Evolutionary conservation across 2,797 vertebrate species (phyloP).

Genomic region (Euphonia xanthogaster): DNA sequence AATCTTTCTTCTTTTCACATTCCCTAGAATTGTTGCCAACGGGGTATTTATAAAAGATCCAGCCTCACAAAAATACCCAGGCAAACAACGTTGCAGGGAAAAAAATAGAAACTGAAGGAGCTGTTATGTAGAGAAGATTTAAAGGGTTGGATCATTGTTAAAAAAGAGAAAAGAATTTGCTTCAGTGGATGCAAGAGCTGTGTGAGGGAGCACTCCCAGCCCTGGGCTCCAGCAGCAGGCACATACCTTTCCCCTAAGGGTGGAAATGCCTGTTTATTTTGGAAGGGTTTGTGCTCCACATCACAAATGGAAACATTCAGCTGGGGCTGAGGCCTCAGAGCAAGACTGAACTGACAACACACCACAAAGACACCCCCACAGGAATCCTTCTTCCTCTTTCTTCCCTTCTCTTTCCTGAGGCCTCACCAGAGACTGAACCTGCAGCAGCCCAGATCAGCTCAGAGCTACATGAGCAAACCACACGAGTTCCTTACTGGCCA

Average conservation of each 20-base stretch:
- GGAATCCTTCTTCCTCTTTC: conserved; percentile 53
- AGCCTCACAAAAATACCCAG: not conserved
- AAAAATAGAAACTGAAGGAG: not conserved
- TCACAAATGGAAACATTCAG: conserved; percentile 45
- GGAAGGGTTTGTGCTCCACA: conserved; percentile 20
- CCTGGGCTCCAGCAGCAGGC: not conserved
- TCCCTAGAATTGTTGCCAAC: conserved; percentile 7
- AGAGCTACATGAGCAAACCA: not conserved
- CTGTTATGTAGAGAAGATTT: not conserved
- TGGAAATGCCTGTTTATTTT: conserved; percentile 33
- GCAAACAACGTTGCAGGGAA: not conserved
- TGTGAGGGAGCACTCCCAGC: not conserved
- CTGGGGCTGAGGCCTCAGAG: not conserved
- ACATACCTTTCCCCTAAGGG: not conserved
- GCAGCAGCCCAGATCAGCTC: not conserved
- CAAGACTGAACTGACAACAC: conserved; percentile 13
- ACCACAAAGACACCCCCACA: conserved; percentile 26
- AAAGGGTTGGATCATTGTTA: not conserved
- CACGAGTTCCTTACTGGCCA: accelerated
- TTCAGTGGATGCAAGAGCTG: not conserved
- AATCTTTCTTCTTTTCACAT: conserved; percentile 16
- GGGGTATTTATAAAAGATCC: not conserved
- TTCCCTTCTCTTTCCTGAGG: conserved; percentile 47
- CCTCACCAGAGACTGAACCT: not conserved
- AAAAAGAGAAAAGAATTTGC: not conserved